These are phyloP conservation scores for Piprites chloris DNA, from an alignment of 2,113 vertebrate genomes.

Conservation along the genomic window DNA sequence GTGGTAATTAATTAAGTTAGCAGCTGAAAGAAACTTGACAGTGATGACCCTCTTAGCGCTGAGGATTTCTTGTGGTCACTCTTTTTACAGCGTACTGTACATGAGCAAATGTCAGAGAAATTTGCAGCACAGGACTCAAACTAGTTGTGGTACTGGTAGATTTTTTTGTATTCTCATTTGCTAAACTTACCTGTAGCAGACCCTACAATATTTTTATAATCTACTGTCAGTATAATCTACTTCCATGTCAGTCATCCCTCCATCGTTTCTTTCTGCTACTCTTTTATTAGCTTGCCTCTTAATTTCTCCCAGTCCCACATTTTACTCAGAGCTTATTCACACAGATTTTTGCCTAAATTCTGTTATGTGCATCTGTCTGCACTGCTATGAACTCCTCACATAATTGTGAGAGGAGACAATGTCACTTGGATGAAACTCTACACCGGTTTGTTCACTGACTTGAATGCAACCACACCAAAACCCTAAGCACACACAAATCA, in stretches of 20 bases:
- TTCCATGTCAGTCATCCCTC: background rate
- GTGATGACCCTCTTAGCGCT: background rate
- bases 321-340: background rate
- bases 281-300: background rate
- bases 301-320: background rate
- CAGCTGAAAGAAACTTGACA: background rate
- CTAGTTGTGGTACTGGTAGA: background rate
- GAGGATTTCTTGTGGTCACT: background rate
- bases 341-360: background rate
- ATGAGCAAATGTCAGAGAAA: background rate
- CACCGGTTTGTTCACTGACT: background rate
- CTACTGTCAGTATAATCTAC: background rate
- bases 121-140: background rate
- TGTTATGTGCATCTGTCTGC: background rate
- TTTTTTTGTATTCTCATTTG: background rate
- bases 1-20: background rate
- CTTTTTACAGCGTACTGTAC: background rate
- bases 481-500: background rate
- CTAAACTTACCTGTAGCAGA: background rate
- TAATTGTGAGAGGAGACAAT: background rate
- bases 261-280: background rate
- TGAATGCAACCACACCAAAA: background rate
- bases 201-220: background rate
- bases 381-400: background rate
- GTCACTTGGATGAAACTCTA: background rate